Conservation (phyloP, 2,888 invertebrate genomes). For the Ceriagrion tenellum region DNA sequence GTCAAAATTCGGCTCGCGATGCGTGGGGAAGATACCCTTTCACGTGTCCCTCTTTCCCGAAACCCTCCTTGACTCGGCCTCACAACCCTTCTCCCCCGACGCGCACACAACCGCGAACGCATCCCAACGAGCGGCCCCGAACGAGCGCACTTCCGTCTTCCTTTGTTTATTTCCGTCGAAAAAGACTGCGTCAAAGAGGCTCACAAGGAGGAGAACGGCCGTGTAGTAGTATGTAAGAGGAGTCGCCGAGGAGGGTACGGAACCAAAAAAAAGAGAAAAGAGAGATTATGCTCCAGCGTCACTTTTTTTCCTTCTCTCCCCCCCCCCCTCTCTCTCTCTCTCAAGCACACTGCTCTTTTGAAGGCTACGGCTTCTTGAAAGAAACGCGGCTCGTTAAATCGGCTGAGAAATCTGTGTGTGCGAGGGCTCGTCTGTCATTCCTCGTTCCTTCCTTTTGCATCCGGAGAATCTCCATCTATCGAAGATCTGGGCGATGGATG, state of each 20-base stretch:
- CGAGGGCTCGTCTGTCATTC: not conserved
- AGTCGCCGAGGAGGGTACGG: not conserved
- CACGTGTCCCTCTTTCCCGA: too few relatives aligned
- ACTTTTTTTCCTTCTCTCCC: not conserved
- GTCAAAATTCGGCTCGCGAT: not conserved
- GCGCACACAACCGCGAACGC: not conserved
- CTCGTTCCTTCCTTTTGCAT: not conserved
- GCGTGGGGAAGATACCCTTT: too few relatives aligned
- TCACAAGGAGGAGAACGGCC: not conserved
- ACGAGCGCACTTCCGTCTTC: not conserved
- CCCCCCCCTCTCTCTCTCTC: not conserved
- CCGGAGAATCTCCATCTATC: not conserved
- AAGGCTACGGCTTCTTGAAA: not conserved
- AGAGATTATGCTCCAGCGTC: not conserved
- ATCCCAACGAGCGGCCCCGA: not conserved
- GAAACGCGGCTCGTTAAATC: not conserved
- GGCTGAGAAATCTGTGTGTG: not conserved
- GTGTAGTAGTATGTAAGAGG: too few relatives aligned
- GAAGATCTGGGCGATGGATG: not conserved
- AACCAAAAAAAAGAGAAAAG: not conserved
- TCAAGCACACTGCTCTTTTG: not conserved
- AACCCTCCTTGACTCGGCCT: not conserved
- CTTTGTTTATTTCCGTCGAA: not conserved
- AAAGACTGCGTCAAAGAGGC: not conserved
- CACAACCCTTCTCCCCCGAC: not conserved